Conservation (phyloP, 2,113 vertebrate genomes). For the Equus quagga region DNA sequence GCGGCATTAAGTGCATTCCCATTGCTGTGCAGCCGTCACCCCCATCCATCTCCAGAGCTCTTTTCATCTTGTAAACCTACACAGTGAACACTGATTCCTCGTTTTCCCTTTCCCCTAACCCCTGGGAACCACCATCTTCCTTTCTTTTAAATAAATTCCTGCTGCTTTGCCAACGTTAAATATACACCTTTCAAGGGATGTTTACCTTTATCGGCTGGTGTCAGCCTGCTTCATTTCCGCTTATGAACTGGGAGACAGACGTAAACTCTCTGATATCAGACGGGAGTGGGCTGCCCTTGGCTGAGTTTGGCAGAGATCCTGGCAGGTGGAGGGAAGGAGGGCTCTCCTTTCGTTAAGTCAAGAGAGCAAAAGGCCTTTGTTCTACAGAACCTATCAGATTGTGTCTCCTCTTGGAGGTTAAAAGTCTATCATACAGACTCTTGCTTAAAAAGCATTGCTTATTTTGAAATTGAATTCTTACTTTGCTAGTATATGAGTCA, state of each 20-base stretch:
- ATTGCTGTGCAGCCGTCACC: accelerated
- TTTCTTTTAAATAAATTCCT: background rate
- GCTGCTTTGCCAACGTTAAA: slow-evolving; percentile 5
- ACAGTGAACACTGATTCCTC: accelerated
- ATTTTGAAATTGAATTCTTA: background rate
- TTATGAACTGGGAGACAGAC: background rate
- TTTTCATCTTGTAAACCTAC: background rate
- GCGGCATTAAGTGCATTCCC: accelerated
- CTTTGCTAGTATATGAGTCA: background rate
- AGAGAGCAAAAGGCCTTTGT: background rate
- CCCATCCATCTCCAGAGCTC: background rate
- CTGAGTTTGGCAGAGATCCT: background rate
- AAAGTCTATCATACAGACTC: background rate
- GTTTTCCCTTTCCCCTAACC: accelerated
- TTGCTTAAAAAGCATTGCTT: background rate
- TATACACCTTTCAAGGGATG: background rate
- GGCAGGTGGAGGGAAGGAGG: background rate
- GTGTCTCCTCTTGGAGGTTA: background rate
- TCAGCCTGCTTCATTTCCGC: background rate
- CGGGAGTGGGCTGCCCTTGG: background rate
- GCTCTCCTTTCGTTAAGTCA: background rate
- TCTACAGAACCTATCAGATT: background rate
- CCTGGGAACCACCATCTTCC: background rate
- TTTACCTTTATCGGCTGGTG: background rate
- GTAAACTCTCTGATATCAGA: background rate